Evolutionary conservation across 37 sponge, comb jelly and placozoan genomes (phyloP), one percentile per base, ranked within the genome.

Genomic region (Tethya wilhelma): DNA sequence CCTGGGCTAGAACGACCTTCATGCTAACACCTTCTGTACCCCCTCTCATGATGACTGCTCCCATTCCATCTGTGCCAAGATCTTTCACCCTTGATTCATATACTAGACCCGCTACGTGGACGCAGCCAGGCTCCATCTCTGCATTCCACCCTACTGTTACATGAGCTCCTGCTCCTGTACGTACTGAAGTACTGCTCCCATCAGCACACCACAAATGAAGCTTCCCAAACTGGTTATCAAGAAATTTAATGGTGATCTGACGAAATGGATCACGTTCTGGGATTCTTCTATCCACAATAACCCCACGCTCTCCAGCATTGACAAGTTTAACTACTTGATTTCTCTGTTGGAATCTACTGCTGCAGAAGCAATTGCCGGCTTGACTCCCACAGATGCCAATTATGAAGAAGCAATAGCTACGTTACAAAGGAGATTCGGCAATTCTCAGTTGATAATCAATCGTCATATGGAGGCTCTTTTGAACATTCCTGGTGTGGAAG

Each of bases 271-370:
- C 28, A 56, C 75, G 2, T 74, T 74, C 33, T 74, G 75, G 75
- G 75, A 74, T 34, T 57, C 75, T 4, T 57, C 75, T n/a, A 31
- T 74, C 19, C 75, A 74, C 59, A 56, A 53, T 37, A 74, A 74
- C 37, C 75, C 59, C 4, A 74, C 57, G 38, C 25, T 74, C 38
- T 53, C 75, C 12, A 57, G 59, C 59, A 56, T 74, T 23, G 75
- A 74, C 59, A 74, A 74, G 59, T 74, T 74, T 38, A 74, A 55
- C 59, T 57, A 74, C 57, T 33, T 74, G 75, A 32, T 12, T n/a
- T 74, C 75, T 33, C 59, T 53, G 31, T 25, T 74, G 37, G 75
- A 74, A 38, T 55, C 59, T 55, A 12, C 75, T 2, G 75, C 75
- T 1, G 32, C 75, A 23, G 59, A 57, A 23, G 75, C 75, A 28